phyloP scores from a whole-genome alignment of 2,888 invertebrate genomes.

The Pheosia tremula region DNA sequence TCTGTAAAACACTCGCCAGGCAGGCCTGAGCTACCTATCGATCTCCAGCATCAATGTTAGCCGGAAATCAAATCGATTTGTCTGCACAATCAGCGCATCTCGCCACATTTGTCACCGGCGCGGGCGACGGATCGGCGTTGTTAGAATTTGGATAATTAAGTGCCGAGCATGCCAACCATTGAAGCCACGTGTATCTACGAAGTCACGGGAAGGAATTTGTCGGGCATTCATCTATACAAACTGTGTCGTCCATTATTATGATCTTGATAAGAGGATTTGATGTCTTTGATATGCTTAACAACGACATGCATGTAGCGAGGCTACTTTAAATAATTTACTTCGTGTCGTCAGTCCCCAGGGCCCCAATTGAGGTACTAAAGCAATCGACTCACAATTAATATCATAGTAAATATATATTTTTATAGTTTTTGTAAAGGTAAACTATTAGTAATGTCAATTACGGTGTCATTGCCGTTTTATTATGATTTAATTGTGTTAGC shows the following conservation, averaged over 20 bases:
- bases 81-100: constrained; percentile 34
- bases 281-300: too few species aligned
- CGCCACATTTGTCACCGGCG: constrained; percentile 22
- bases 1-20: neutral
- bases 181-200: neutral
- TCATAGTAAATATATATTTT: too few species aligned
- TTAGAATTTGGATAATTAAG: constrained; percentile 2
- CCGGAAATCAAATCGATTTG: constrained; percentile 29
- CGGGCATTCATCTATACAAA: constrained; percentile 15
- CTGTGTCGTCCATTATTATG: neutral
- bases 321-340: too few species aligned
- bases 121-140: constrained; percentile 4
- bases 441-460: too few species aligned
- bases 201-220: constrained; percentile 30
- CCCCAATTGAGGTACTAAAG: too few species aligned
- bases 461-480: too few species aligned
- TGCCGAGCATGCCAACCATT: neutral
- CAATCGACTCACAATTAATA: too few species aligned
- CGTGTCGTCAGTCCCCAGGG: too few species aligned
- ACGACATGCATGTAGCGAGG: too few species aligned
- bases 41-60: constrained; percentile 4
- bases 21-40: neutral
- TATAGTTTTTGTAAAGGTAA: too few species aligned
- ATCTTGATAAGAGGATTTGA: too few species aligned
- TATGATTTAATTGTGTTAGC: too few species aligned